These are phyloP conservation scores for Gadus macrocephalus DNA, from an alignment of 2,113 vertebrate species.

Conservation along the genomic window DNA sequence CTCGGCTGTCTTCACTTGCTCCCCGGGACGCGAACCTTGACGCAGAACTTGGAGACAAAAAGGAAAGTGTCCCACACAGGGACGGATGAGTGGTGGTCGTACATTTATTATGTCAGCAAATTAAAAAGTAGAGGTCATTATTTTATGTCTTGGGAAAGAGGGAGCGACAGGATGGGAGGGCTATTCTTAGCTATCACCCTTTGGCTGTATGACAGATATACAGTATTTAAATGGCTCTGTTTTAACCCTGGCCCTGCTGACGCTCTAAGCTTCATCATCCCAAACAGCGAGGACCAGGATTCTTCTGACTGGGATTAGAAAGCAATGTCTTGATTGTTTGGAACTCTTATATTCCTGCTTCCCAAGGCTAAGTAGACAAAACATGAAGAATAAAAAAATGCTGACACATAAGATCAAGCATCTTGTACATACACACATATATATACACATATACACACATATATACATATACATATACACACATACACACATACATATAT, in stretches of 20 bases:
- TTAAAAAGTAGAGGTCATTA: conserved; percentile 52
- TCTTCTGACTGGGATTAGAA: not conserved
- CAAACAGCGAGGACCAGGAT: not conserved
- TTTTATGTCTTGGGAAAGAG: conserved; percentile 36
- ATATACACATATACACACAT: conserved; percentile 14
- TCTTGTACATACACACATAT: conserved; percentile 39
- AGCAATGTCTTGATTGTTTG: conserved; percentile 19
- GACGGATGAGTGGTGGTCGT: conserved; percentile 45
- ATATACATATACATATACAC: too few species aligned
- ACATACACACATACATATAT: too few species aligned
- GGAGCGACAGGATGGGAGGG: conserved; percentile 3
- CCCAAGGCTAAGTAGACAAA: conserved; percentile 6
- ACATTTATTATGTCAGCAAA: conserved; percentile 57
- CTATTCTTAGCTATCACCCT: conserved; percentile 52
- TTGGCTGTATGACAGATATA: conserved; percentile 32
- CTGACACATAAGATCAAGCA: conserved; percentile 48
- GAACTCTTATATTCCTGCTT: conserved; percentile 35
- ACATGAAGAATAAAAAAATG: conserved; percentile 12
- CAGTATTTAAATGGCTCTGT: conserved; percentile 25
- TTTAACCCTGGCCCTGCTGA: not conserved
- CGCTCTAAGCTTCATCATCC: conserved; percentile 2
- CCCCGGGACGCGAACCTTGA: too few species aligned
- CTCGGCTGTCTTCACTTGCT: not conserved
- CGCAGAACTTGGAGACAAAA: too few species aligned
- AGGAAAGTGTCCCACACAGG: conserved; percentile 33